Conservation (phyloP, 2,797 vertebrate genomes). For the Galago senegalensis region DNA sequence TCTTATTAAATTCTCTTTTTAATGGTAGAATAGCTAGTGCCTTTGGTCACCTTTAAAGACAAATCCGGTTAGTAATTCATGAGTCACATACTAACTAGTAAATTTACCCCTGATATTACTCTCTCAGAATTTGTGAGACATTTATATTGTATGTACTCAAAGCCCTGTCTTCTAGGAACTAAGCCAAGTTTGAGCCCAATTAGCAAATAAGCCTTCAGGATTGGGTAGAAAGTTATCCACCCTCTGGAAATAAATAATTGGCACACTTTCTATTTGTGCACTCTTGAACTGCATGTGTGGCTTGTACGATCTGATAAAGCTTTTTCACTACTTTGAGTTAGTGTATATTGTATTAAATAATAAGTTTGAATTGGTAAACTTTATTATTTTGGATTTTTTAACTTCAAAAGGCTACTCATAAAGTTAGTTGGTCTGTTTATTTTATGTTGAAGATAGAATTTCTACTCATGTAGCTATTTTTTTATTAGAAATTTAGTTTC, state of each 20-base stretch:
- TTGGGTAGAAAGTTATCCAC: constrained; percentile 41
- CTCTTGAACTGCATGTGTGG: not conserved
- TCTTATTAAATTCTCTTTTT: constrained; percentile 19
- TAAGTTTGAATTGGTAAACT: constrained; percentile 10
- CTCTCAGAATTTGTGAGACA: constrained; percentile 27
- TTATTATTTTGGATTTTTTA: constrained; percentile 65
- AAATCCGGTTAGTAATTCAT: constrained; percentile 31
- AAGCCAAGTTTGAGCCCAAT: constrained; percentile 47
- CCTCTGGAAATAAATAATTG: constrained; percentile 53
- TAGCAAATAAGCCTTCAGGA: constrained; percentile 29
- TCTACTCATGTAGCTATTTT: no score
- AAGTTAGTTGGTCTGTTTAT: constrained; percentile 20
- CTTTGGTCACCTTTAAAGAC: constrained; percentile 53
- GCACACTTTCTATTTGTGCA: not conserved
- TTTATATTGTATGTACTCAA: not conserved
- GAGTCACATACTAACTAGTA: constrained; percentile 28
- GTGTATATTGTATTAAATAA: not conserved
- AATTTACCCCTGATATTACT: constrained; percentile 1
- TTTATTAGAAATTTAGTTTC: not conserved
- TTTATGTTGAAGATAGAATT: constrained; percentile 66
- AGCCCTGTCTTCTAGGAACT: constrained; percentile 11
- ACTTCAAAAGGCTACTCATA: not conserved
- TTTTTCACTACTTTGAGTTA: constrained; percentile 20
- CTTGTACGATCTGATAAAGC: not conserved
- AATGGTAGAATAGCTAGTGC: not conserved